phyloP scores from a whole-genome alignment of 2,888 invertebrate genomes.

The Plusia festucae region DNA sequence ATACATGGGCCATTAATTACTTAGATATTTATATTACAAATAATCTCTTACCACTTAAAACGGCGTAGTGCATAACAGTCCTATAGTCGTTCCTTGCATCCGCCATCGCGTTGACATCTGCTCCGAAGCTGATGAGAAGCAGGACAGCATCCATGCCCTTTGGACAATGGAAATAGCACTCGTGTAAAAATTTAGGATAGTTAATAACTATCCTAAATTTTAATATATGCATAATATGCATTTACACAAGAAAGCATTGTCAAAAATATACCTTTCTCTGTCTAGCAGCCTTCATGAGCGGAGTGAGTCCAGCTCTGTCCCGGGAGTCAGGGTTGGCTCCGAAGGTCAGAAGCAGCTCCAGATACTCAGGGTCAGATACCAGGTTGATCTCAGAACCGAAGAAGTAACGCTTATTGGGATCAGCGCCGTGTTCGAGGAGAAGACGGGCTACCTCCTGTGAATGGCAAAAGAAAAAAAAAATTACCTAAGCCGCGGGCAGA shows the following conservation, averaged over 20 bases:
- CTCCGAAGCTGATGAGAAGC: slow-evolving; percentile 93
- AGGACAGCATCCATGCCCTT: slow-evolving; percentile 94
- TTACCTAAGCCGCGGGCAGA: too few relatives aligned
- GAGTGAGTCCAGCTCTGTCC: slow-evolving; percentile 96
- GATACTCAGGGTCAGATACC: slow-evolving; percentile 94
- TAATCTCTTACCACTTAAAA: slow-evolving; percentile 94
- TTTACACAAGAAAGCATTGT: too few relatives aligned
- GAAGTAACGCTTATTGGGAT: slow-evolving; percentile 97
- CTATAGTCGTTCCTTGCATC: slow-evolving; percentile 96
- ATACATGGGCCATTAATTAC: too few relatives aligned
- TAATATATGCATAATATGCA: too few relatives aligned
- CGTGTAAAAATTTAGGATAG: too few relatives aligned
- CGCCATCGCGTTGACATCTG: slow-evolving; percentile 95
- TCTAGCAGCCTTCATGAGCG: slow-evolving; percentile 96
- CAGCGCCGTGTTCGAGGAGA: slow-evolving; percentile 95
- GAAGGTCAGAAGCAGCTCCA: slow-evolving; percentile 94
- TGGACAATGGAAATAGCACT: too few relatives aligned
- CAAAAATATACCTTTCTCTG: slow-evolving; percentile 92
- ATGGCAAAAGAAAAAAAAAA: background rate
- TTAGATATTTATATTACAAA: too few relatives aligned
- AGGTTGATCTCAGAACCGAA: slow-evolving; percentile 97
- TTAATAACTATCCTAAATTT: too few relatives aligned
- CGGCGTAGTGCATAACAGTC: slow-evolving; percentile 96
- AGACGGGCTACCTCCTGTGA: slow-evolving; percentile 91
- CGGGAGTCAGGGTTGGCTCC: slow-evolving; percentile 96